Conservation (phyloP, 1,140 invertebrate species). For the Pseudomyrmex dendroicus region DNA sequence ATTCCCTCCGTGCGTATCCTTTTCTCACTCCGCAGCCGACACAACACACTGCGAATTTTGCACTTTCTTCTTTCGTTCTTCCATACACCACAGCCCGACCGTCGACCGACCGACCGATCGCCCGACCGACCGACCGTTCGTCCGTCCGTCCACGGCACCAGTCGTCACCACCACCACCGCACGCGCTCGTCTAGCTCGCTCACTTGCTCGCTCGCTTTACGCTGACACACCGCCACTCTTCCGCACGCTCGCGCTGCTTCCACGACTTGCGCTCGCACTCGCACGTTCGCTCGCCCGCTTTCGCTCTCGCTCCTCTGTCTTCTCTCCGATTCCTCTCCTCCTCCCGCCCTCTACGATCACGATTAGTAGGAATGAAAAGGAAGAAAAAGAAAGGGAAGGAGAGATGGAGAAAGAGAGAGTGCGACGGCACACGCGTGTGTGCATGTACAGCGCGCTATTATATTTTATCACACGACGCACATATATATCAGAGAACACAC, state of each 20-base stretch:
- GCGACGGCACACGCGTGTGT: neutral
- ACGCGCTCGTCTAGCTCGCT: slow-evolving; percentile 51
- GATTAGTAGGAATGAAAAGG: slow-evolving; percentile 12
- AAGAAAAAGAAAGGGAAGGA: neutral
- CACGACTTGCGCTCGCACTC: slow-evolving; percentile 68
- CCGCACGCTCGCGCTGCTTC: slow-evolving; percentile 54
- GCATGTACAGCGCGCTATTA: neutral
- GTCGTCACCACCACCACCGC: slow-evolving; percentile 75
- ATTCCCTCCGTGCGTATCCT: slow-evolving; percentile 4
- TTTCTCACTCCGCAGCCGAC: slow-evolving; percentile 22
- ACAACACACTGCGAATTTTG: slow-evolving; percentile 67
- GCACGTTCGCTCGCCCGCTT: slow-evolving; percentile 63
- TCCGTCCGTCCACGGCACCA: slow-evolving; percentile 77
- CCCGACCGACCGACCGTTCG: slow-evolving; percentile 68
- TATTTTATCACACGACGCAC: neutral
- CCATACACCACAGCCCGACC: slow-evolving; percentile 71
- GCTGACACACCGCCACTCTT: slow-evolving; percentile 63
- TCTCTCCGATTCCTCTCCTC: slow-evolving; percentile 1
- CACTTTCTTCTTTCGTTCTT: slow-evolving; percentile 61
- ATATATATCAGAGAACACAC: neutral
- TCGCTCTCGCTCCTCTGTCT: slow-evolving; percentile 66
- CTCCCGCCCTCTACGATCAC: neutral
- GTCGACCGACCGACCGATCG: slow-evolving; percentile 64
- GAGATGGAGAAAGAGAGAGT: neutral
- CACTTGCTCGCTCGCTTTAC: slow-evolving; percentile 69